Percentiles rank a stretch among this genome's conserved stretches.
Evolutionary conservation across 2,113 vertebrate species (phyloP).

Genomic region (Strix uralensis): DNA sequence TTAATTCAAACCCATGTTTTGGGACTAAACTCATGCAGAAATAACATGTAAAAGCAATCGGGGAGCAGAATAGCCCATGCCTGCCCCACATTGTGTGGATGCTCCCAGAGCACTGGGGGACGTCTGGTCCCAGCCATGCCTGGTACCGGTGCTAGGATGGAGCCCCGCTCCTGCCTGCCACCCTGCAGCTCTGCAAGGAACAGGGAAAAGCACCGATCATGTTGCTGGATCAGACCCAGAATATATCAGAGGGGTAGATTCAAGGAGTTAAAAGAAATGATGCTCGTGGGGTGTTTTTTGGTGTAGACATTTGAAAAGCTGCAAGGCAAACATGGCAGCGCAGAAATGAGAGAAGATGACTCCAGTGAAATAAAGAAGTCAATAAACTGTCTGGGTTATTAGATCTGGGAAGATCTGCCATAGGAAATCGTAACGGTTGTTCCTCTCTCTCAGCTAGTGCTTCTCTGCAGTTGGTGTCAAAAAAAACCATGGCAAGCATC

Average conservation of each 20-base stretch:
- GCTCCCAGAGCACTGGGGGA: not conserved
- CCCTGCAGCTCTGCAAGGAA: not conserved
- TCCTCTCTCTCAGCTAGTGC: not conserved
- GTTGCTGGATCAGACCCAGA: not conserved
- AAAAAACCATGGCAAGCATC: not conserved
- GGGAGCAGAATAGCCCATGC: not conserved
- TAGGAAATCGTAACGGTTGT: not conserved
- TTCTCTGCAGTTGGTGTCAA: not conserved
- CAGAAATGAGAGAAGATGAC: not conserved
- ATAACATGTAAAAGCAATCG: accelerated
- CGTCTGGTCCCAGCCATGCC: accelerated
- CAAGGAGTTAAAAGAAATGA: not conserved
- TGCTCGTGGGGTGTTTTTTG: not conserved
- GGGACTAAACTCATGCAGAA: not conserved
- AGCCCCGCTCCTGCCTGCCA: not conserved
- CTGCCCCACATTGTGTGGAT: accelerated
- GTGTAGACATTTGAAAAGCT: not conserved
- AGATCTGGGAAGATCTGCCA: not conserved
- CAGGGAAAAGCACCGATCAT: not conserved
- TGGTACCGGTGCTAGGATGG: not conserved
- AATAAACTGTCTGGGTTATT: not conserved
- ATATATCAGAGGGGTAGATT: not conserved
- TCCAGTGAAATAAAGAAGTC: not conserved
- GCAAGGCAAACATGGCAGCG: not conserved
- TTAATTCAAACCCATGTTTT: not conserved